Conservation (phyloP, 2,797 vertebrate genomes). For the Scolopax rusticola region DNA sequence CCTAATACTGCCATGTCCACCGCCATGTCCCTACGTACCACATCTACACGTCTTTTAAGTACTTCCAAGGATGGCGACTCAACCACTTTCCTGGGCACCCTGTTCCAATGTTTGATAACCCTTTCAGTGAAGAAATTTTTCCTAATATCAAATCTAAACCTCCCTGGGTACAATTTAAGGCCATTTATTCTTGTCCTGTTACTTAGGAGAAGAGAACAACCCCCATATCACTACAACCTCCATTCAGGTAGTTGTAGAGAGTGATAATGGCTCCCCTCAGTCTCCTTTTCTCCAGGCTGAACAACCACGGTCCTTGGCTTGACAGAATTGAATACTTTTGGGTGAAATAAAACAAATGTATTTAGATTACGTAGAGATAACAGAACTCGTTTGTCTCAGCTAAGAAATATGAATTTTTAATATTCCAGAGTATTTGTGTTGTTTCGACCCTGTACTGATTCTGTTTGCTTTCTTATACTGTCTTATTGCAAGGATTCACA, state of each 20-base stretch:
- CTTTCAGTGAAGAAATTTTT: not conserved
- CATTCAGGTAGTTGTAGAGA: not conserved
- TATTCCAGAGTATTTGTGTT: slow-evolving; percentile 29
- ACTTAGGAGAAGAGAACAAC: not conserved
- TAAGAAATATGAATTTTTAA: slow-evolving; percentile 25
- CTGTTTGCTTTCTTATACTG: slow-evolving; percentile 27
- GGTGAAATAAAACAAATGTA: not conserved
- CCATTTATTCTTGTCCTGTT: not conserved
- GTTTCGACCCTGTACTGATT: not conserved
- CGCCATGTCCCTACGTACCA: not conserved
- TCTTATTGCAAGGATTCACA: slow-evolving; percentile 8
- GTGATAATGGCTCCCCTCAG: not conserved
- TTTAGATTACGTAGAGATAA: not conserved
- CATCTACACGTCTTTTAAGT: not conserved
- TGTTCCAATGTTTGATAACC: not conserved
- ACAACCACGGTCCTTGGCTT: not conserved
- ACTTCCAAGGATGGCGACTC: not conserved
- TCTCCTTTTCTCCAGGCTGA: not conserved
- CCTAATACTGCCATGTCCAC: not conserved
- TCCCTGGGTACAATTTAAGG: not conserved
- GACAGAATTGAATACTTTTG: not conserved
- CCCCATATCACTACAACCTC: not conserved
- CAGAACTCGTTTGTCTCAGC: not conserved
- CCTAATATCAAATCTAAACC: not conserved
- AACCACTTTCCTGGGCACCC: not conserved